These are phyloP conservation scores for Phyllotreta cruciferae DNA, from an alignment of 2,888 invertebrate genomes.

Conservation along the genomic window DNA sequence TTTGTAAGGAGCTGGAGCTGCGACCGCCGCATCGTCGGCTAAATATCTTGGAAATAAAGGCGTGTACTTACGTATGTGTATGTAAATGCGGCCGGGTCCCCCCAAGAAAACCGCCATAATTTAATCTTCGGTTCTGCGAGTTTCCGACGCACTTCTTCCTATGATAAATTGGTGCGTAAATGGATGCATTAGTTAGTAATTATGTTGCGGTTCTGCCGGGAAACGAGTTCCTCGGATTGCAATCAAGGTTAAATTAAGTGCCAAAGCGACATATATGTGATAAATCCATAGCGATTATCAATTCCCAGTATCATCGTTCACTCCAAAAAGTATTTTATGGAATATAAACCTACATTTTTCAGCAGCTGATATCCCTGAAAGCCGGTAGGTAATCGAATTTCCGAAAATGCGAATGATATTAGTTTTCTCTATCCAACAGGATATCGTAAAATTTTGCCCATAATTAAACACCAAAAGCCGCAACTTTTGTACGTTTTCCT, in stretches of 20 bases:
- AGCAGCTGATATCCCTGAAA: too few relatives aligned
- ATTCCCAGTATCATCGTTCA: too few relatives aligned
- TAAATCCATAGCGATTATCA: too few relatives aligned
- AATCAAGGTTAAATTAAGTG: too few relatives aligned
- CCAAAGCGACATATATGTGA: too few relatives aligned
- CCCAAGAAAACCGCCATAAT: constrained; percentile 17
- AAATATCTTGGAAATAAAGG: constrained; percentile 53
- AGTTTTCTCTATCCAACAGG: neutral
- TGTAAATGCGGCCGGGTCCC: constrained; percentile 13
- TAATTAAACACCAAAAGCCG: constrained; percentile 8
- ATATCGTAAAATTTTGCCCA: constrained; percentile 8
- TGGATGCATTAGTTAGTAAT: constrained; percentile 12
- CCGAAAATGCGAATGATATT: too few relatives aligned
- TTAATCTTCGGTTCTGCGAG: constrained; percentile 6
- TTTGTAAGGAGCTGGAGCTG: constrained; percentile 48
- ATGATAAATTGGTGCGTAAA: constrained; percentile 9
- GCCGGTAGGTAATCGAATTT: too few relatives aligned
- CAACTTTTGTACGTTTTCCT: constrained; percentile 25
- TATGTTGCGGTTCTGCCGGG: neutral
- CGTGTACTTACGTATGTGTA: constrained; percentile 30
- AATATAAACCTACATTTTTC: too few relatives aligned
- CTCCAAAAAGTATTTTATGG: too few relatives aligned
- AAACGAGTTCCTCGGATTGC: too few relatives aligned
- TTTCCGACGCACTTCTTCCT: neutral
- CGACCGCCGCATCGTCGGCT: constrained; percentile 46